Evolutionary conservation across 2,797 vertebrate species (phyloP).

Genomic region (Neosalanx taihuensis): DNA sequence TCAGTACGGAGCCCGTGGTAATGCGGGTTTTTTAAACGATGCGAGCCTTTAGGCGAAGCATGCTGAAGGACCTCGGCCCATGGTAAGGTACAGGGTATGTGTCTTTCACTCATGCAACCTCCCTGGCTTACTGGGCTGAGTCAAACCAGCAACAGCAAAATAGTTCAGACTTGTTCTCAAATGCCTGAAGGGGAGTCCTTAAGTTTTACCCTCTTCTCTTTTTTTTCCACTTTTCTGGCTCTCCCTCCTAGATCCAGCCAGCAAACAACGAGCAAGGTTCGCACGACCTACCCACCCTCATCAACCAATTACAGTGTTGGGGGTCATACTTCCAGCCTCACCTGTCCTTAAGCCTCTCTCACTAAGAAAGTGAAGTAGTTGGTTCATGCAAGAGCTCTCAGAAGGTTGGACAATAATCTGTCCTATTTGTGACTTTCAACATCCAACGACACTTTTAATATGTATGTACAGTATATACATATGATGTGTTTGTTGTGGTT

Average conservation of each 20-base stretch:
- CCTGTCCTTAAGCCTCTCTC: too few relatives aligned
- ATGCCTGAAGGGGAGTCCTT: slow-evolving; percentile 65
- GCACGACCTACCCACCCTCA: not conserved
- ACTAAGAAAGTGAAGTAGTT: too few relatives aligned
- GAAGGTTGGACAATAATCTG: too few relatives aligned
- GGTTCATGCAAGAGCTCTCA: too few relatives aligned
- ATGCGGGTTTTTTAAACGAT: not conserved
- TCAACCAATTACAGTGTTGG: not conserved
- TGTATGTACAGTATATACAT: too few relatives aligned
- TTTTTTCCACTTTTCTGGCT: slow-evolving; percentile 29
- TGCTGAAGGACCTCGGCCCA: not conserved
- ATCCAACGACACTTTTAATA: too few relatives aligned
- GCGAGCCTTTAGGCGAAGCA: not conserved
- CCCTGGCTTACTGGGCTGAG: slow-evolving; percentile 24
- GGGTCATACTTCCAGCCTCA: too few relatives aligned
- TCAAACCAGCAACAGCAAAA: slow-evolving; percentile 44
- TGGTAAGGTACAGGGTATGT: not conserved
- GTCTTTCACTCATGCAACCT: slow-evolving; percentile 17
- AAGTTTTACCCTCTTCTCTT: slow-evolving; percentile 37
- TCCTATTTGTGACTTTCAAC: too few relatives aligned
- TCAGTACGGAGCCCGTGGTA: not conserved
- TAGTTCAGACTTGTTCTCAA: slow-evolving; percentile 69
- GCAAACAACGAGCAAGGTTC: not conserved
- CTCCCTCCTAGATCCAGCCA: slow-evolving; percentile 53
- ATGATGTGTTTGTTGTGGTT: too few relatives aligned